Conservation (phyloP, 2,113 vertebrate genomes). For the Neopipo cinnamomea region DNA sequence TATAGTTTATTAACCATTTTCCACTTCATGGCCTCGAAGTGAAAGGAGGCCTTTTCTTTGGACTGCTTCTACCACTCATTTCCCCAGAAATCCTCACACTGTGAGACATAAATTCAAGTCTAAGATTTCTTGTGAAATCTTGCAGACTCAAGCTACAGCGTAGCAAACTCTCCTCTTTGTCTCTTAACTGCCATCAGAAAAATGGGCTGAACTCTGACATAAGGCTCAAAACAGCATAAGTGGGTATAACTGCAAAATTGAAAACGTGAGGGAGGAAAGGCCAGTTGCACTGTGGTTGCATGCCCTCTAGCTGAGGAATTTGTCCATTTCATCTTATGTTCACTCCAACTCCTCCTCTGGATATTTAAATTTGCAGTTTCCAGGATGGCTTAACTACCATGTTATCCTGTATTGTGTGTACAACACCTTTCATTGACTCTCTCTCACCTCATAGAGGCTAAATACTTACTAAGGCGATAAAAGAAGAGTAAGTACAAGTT, state of each 20-base stretch:
- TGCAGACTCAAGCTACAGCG: fast-evolving
- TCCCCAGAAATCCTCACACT: background rate
- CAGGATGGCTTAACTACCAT: background rate
- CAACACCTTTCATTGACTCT: background rate
- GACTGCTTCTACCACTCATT: background rate
- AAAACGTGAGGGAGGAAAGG: background rate
- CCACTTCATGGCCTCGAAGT: background rate
- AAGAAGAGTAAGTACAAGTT: background rate
- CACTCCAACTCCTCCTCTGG: background rate
- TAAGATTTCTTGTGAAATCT: background rate
- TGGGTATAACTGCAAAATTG: background rate
- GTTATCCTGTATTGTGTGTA: background rate
- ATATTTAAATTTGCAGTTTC: background rate
- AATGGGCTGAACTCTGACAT: background rate
- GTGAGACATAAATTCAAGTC: background rate
- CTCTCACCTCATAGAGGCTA: background rate
- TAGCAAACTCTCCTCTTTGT: background rate
- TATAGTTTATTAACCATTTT: background rate
- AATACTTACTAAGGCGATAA: background rate
- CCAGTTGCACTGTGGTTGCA: background rate
- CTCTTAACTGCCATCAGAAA: background rate
- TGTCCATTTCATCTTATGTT: background rate
- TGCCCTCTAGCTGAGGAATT: slow-evolving; percentile 5
- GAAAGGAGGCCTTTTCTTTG: background rate
- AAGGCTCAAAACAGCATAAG: background rate